Percentiles rank a stretch among this genome's conserved stretches.
Conservation (phyloP, 2,888 invertebrate species). For the Trypoxylon attenuatum region DNA sequence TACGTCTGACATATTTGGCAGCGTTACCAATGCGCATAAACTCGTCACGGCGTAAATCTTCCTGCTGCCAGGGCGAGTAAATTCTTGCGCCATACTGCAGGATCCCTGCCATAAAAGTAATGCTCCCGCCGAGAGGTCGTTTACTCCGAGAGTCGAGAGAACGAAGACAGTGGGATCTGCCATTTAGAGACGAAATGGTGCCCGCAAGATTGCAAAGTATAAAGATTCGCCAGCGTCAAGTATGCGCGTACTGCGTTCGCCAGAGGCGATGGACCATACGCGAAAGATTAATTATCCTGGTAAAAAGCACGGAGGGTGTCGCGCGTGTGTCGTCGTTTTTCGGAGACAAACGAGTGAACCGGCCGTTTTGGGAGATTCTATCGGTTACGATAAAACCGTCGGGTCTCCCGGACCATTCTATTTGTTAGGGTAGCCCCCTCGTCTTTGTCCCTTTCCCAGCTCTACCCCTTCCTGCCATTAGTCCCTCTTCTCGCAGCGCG, state of each 20-base stretch:
- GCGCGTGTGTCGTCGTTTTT: slow-evolving; percentile 48
- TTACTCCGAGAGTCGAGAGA: too few species aligned
- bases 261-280: slow-evolving; percentile 16
- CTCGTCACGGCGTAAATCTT: not conserved
- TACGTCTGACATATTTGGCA: not conserved
- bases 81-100: not conserved
- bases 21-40: not conserved
- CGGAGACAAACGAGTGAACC: slow-evolving; percentile 49
- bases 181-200: not conserved
- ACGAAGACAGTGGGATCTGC: too few species aligned
- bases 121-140: too few species aligned
- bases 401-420: slow-evolving; percentile 46
- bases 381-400: slow-evolving; percentile 51
- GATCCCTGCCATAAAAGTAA: too few species aligned
- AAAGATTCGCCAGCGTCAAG: not conserved
- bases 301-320: slow-evolving; percentile 17
- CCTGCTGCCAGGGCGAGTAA: not conserved
- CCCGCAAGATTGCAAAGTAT: not conserved
- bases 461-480: slow-evolving; percentile 18
- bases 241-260: slow-evolving; percentile 1
- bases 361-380: slow-evolving; percentile 49
- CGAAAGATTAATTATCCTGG: slow-evolving; percentile 50
- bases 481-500: slow-evolving; percentile 20
- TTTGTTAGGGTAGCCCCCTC: slow-evolving; percentile 46
- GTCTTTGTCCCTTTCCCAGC: slow-evolving; percentile 17